phyloP scores from a whole-genome alignment of 2,113 vertebrate genomes.

The Scomber scombrus region DNA sequence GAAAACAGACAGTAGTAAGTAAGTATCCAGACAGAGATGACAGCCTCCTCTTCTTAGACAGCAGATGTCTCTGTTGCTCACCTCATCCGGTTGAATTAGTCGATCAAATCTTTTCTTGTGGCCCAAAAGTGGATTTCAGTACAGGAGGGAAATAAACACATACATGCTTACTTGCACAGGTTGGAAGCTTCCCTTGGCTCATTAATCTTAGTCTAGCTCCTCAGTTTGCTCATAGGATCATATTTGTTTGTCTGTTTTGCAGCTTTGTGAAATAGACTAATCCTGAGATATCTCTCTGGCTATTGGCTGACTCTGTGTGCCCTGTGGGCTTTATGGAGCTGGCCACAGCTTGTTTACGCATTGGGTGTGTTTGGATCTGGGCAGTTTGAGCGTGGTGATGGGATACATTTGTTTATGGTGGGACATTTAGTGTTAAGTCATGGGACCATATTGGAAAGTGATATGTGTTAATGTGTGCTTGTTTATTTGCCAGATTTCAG shows the following conservation, averaged over 20 bases:
- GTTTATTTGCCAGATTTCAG: constrained; percentile 89
- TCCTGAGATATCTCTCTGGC: constrained; percentile 24
- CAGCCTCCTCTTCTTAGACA: background rate
- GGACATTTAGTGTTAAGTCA: background rate
- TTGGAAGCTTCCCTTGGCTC: constrained; percentile 22
- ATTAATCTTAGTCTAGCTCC: constrained; percentile 39
- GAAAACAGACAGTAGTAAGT: background rate
- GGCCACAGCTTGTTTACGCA: constrained; percentile 32
- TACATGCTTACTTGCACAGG: constrained; percentile 37
- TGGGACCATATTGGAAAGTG: background rate
- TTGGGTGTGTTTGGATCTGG: constrained; percentile 20
- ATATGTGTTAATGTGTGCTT: background rate
- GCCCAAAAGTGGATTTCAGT: background rate
- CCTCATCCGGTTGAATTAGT: background rate
- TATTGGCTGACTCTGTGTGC: constrained; percentile 35
- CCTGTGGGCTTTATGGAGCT: constrained; percentile 30
- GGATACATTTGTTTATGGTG: constrained; percentile 36
- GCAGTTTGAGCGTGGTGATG: constrained; percentile 43
- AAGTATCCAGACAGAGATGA: background rate
- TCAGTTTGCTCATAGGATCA: background rate
- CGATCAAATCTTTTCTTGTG: background rate
- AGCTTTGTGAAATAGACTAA: constrained; percentile 30
- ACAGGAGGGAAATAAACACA: background rate
- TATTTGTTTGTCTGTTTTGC: constrained; percentile 28
- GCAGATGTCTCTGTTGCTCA: background rate